Evolutionary conservation across 2,797 vertebrate species (phyloP), one percentile per base, ranked within the genome.

Genomic region (Esox lucius): DNA sequence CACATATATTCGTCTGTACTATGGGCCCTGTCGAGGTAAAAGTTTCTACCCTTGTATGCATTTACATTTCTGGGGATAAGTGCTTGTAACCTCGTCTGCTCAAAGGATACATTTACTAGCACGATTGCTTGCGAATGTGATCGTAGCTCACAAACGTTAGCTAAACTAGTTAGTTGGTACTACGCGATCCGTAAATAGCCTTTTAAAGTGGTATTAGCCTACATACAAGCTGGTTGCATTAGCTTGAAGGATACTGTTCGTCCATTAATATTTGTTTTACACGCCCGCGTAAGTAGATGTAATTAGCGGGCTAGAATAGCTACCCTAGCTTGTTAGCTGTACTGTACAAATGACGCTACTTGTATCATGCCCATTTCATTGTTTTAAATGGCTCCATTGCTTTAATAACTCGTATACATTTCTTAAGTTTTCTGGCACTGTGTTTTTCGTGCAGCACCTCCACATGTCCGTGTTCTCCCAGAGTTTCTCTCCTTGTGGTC

Each of bases 381-480:
- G n/a, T 12, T 61, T 61, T 11, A 61, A 61, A 61, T 26, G 22
- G 1, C 24, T 22, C 22, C 11, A 24, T 61, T 61, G 56, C 8
- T 13, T 9, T 56, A 56, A 56, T 12, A 24, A 22, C 2, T 59
- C 56, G 8, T n/a, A 59, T n/a, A 56, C 26, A 13, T 35, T 33
- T 15, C 15, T 16, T 65, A 65, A 13, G 9, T 16, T 33, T 33
- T 64, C 4, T 31, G 61, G 9, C 64, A 31, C 64, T 66, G 16
- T 64, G 61, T 35, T 31, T 9, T 24, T 49, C 33, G 64, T 76
- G 22, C 90, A 96, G 93, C 89, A 93, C 6, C 92, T 97, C 78
- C 96, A 97, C 87, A 96, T 97, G 96, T 95, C 95, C 0, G 85
- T 96, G 3, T 97, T 95, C 89, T 95, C 95, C 0, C 96, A 97